Evolutionary conservation across 1,140 invertebrate genomes (phyloP).

Genomic region (Drosophila nasuta): DNA sequence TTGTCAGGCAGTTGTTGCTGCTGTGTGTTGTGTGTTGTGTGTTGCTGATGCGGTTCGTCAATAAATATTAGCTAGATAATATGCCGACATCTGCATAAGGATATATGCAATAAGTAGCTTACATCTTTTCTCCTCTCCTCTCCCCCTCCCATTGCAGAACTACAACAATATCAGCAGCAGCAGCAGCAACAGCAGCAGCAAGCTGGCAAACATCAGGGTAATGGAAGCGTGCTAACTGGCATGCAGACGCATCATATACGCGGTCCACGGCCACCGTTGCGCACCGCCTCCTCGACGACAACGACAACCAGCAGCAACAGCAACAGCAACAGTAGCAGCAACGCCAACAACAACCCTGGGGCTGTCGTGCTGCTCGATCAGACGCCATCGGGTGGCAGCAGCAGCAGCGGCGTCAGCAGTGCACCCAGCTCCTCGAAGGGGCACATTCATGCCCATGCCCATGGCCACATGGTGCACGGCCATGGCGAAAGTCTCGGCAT

Average conservation of each 20-base stretch:
- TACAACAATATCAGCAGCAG: conserved; percentile 76
- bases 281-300: conserved; percentile 78
- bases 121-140: conserved; percentile 22
- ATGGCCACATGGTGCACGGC: conserved; percentile 63
- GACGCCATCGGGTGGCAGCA: conserved; percentile 85
- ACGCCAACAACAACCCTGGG: conserved; percentile 71
- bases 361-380: conserved; percentile 71
- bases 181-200: conserved; percentile 68
- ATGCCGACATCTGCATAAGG: conserved; percentile 76
- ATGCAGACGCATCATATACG: conserved; percentile 78
- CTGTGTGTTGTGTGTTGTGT: neutral
- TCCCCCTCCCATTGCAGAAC: conserved; percentile 54
- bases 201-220: conserved; percentile 67
- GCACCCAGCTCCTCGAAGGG: conserved; percentile 86
- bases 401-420: conserved; percentile 86
- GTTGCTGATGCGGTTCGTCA: conserved; percentile 28
- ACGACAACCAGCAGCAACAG: conserved; percentile 81
- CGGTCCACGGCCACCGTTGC: conserved; percentile 80
- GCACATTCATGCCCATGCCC: conserved; percentile 76
- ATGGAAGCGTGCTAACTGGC: conserved; percentile 73
- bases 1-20: conserved; percentile 38
- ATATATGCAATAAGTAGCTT: conserved; percentile 64
- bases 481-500: conserved; percentile 85
- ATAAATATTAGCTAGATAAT: conserved; percentile 73
- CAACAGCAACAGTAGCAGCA: conserved; percentile 75